These are phyloP conservation scores for Urosaurus nigricauda DNA, from an alignment of 2,797 vertebrate genomes.

Conservation along the genomic window DNA sequence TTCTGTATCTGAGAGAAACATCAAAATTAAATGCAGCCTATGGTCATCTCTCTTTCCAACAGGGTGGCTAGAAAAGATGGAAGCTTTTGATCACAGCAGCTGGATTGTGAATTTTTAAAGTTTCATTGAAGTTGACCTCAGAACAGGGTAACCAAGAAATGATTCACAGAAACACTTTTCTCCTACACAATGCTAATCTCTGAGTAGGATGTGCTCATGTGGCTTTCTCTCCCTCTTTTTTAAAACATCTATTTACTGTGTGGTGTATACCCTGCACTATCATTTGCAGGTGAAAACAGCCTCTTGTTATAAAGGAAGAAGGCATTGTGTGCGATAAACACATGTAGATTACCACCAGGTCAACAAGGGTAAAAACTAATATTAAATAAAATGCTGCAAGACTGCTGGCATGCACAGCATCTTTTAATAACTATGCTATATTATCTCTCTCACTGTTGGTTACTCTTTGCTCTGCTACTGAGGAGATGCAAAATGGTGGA, in stretches of 20 bases:
- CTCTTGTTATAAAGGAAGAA: neutral
- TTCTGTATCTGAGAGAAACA: neutral
- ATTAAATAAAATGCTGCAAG: neutral
- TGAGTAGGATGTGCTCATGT: neutral
- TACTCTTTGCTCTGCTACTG: slow-evolving; percentile 19
- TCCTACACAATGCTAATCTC: neutral
- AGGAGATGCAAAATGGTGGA: slow-evolving; percentile 29
- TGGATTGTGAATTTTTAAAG: slow-evolving; percentile 12
- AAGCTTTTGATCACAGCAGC: neutral
- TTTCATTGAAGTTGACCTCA: neutral
- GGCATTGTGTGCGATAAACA: neutral
- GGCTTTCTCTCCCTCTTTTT: neutral
- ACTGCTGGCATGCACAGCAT: neutral
- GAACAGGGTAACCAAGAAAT: neutral
- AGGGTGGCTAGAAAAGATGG: neutral
- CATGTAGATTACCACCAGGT: neutral
- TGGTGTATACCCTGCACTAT: slow-evolving; percentile 8
- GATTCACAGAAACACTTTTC: neutral
- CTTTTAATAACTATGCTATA: slow-evolving; percentile 33
- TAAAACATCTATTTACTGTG: neutral
- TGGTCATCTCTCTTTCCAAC: neutral
- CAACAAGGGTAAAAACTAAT: neutral
- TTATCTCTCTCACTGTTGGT: neutral
- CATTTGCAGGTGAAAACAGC: neutral
- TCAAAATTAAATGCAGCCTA: slow-evolving; percentile 25